These are phyloP conservation scores for Hexactinellida sp. DNA, from an alignment of 37 sponge, comb jelly and placozoan genomes.

Conservation along the genomic window DNA sequence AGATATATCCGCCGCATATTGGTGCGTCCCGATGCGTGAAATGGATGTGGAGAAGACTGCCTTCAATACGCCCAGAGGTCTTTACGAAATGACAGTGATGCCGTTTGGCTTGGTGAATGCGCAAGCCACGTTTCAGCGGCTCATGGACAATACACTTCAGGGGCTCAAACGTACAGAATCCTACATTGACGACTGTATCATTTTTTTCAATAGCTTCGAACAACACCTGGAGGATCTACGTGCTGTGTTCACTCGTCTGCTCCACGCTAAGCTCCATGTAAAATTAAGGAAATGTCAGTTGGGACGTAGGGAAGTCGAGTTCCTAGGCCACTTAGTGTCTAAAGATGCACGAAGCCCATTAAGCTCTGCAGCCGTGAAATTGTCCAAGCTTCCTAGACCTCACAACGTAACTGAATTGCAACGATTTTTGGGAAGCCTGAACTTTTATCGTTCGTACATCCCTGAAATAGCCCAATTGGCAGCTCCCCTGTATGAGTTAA, in stretches of 20 bases:
- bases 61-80: slow-evolving; percentile 13
- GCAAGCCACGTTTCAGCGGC: slow-evolving; percentile 19
- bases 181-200: no score
- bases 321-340: slow-evolving; percentile 16
- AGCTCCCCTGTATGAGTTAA: no score
- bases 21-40: no score
- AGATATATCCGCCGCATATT: no score
- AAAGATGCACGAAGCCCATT: background rate
- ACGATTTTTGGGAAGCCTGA: no score
- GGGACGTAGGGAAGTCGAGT: slow-evolving; percentile 9
- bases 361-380: background rate
- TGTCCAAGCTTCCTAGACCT: slow-evolving; percentile 16
- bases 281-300: slow-evolving; percentile 28
- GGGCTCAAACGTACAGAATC: no score
- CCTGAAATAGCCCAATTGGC: no score
- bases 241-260: background rate
- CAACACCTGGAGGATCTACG: slow-evolving; percentile 6
- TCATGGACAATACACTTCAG: no score
- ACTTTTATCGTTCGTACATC: no score
- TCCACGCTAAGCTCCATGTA: slow-evolving; percentile 1
- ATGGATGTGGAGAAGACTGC: slow-evolving; percentile 24
- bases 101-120: no score
- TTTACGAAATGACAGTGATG: no score
- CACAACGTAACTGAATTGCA: no score
- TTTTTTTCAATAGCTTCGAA: slow-evolving; percentile 15